These are phyloP conservation scores for Desmophyllum pertusum DNA, from an alignment of 92 coral and sea anemone species.

Conservation along the genomic window DNA sequence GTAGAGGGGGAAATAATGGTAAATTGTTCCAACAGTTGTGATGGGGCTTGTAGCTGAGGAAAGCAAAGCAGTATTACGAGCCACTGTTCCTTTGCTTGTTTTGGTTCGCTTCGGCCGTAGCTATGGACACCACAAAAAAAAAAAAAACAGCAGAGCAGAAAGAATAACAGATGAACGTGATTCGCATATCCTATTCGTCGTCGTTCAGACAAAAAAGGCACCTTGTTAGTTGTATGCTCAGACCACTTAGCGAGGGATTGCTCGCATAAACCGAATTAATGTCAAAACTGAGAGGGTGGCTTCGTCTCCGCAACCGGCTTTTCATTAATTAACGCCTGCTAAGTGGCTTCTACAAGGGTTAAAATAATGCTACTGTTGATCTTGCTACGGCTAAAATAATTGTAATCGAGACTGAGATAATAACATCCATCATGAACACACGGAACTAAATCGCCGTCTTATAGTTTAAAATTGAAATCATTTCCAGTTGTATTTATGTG, in stretches of 20 bases:
- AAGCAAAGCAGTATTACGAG: too few relatives aligned
- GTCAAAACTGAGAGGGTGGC: neutral
- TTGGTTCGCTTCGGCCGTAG: too few relatives aligned
- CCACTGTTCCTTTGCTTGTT: too few relatives aligned
- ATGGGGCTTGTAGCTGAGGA: too few relatives aligned
- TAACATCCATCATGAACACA: neutral
- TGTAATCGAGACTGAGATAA: too few relatives aligned
- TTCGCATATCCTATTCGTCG: neutral
- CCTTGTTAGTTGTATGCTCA: neutral
- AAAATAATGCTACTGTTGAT: neutral
- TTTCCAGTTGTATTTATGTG: neutral
- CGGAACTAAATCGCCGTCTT: too few relatives aligned
- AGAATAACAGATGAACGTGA: neutral
- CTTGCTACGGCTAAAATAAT: neutral
- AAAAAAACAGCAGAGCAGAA: neutral
- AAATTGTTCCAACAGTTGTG: too few relatives aligned
- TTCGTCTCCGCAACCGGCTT: neutral
- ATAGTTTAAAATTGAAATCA: too few relatives aligned
- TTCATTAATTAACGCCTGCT: neutral
- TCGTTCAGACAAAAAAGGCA: neutral
- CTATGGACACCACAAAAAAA: too few relatives aligned
- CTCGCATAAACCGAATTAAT: slow-evolving; percentile 7
- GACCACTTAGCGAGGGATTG: neutral
- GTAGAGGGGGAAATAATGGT: too few relatives aligned
- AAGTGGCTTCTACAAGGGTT: neutral